phyloP scores from a whole-genome alignment of 37 sponge, comb jelly and placozoan genomes.

The Beroe ovata region DNA sequence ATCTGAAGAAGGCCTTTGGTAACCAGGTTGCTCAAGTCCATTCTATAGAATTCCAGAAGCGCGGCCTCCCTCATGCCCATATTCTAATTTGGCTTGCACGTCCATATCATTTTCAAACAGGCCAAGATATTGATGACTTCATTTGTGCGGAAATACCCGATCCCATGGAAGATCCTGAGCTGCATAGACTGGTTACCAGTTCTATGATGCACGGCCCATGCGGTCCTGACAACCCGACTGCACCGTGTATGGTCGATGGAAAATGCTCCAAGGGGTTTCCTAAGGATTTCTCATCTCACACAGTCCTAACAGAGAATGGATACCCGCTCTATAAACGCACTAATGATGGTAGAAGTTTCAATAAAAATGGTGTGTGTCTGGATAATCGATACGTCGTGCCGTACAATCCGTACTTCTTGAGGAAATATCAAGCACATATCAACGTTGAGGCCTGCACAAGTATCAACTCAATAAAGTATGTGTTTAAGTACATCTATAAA shows the following conservation, averaged over 20 bases:
- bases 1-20: conserved; percentile 71
- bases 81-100: not conserved
- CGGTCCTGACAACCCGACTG: not conserved
- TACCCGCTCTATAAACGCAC: not conserved
- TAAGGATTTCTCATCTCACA: conserved; percentile 2
- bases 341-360: conserved; percentile 6
- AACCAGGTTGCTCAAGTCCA: conserved; percentile 49
- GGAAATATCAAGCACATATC: conserved; percentile 40
- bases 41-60: conserved; percentile 30
- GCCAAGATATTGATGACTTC: not conserved
- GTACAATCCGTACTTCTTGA: conserved; percentile 48
- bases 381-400: conserved; percentile 30
- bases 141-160: conserved; percentile 20
- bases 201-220: not conserved
- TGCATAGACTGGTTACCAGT: conserved; percentile 4
- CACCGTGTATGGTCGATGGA: conserved; percentile 7
- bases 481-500: conserved; percentile 18
- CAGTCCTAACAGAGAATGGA: not conserved
- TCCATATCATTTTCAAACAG: not conserved
- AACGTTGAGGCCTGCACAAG: conserved; percentile 62
- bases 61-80: conserved; percentile 48
- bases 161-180: not conserved
- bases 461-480: conserved; percentile 55
- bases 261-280: conserved; percentile 64
- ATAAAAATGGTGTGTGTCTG: not conserved